Evolutionary conservation across 2,797 vertebrate genomes (phyloP).

Genomic region (Siniperca undulata): DNA sequence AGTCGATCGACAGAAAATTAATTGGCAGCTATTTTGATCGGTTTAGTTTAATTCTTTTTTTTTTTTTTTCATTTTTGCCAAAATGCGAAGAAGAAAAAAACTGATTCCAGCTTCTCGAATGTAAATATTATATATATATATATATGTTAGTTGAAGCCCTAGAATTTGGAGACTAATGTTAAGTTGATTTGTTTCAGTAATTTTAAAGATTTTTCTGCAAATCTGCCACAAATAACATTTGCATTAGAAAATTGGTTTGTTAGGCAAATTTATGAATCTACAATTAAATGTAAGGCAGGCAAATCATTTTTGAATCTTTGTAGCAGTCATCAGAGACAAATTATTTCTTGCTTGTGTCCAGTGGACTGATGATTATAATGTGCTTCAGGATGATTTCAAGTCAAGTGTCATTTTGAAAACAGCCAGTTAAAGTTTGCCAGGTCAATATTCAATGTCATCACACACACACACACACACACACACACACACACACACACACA

Average conservation of each 20-base stretch:
- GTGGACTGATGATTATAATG: not conserved
- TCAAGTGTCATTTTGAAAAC: constrained; percentile 48
- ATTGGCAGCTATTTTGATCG: not conserved
- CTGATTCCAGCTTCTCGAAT: no score
- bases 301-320: not conserved
- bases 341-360: not conserved
- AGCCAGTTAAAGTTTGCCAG: constrained; percentile 26
- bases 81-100: no score
- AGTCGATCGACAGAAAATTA: no score
- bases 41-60: not conserved
- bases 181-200: not conserved
- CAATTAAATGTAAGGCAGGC: not conserved
- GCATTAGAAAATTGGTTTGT: not conserved
- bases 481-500: constrained; percentile 27
- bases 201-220: not conserved
- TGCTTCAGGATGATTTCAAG: constrained; percentile 33
- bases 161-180: not conserved
- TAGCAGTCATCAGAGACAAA: not conserved
- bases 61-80: no score
- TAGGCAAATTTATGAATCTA: not conserved
- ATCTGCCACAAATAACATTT: not conserved
- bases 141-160: no score
- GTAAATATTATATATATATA: not conserved
- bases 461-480: constrained; percentile 41
- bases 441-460: constrained; percentile 36